phyloP scores from a whole-genome alignment of 2,888 invertebrate species.

The Cordilura impudica region DNA sequence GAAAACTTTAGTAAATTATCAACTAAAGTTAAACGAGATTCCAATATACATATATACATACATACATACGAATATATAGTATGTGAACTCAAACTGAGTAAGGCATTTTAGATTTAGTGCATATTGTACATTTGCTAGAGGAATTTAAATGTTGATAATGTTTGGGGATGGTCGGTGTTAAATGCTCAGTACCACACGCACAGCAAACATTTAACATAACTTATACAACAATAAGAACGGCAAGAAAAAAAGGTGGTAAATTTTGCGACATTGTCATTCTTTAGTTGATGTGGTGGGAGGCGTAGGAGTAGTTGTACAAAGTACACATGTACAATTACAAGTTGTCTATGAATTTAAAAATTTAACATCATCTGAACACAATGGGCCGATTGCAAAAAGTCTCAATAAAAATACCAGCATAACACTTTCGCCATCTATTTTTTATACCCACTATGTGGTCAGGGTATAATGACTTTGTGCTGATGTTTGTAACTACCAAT shows the following conservation, averaged over 20 bases:
- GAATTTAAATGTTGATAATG: neutral
- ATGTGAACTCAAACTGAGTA: neutral
- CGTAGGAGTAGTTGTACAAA: neutral
- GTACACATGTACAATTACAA: neutral
- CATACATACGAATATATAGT: no score
- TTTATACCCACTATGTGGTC: no score
- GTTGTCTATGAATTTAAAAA: neutral
- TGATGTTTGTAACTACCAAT: no score
- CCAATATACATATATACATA: no score
- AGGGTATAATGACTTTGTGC: no score
- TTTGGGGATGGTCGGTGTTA: neutral
- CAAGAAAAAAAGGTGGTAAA: conserved; percentile 5
- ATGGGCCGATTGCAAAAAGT: no score
- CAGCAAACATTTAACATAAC: no score
- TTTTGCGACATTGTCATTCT: conserved; percentile 20
- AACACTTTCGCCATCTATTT: no score
- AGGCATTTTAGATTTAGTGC: neutral
- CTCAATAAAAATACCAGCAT: no score
- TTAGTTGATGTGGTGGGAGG: conserved; percentile 13
- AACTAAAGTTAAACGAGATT: no score
- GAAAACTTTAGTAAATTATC: no score
- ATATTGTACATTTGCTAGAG: neutral
- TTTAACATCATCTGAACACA: neutral
- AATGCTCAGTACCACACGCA: conserved; percentile 16
- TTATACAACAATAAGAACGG: neutral